Percentiles rank a stretch among this genome's conserved stretches.
Evolutionary conservation across 2,113 vertebrate genomes (phyloP).

Genomic region (Morone chrysops): DNA sequence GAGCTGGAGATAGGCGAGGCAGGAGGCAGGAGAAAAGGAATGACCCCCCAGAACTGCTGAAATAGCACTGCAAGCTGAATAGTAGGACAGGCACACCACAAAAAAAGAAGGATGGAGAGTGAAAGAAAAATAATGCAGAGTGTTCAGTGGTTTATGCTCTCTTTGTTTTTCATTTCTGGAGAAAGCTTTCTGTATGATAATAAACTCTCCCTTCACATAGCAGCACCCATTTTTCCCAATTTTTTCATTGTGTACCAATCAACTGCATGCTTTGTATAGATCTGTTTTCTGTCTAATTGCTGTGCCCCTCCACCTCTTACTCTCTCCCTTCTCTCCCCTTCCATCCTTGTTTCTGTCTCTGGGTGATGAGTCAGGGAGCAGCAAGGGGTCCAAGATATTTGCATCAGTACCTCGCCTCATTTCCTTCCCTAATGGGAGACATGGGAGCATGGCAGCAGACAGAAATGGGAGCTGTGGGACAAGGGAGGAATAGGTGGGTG

Average conservation of each 20-base stretch:
- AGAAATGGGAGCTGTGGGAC: conserved; percentile 39
- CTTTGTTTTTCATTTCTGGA: conserved; percentile 25
- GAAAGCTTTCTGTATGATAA: conserved; percentile 48
- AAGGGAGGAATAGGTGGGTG: conserved; percentile 12
- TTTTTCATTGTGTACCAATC: conserved; percentile 27
- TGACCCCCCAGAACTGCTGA: conserved; percentile 60
- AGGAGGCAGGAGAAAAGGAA: conserved; percentile 51
- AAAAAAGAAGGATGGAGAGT: conserved; percentile 35
- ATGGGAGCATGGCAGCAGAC: conserved; percentile 49
- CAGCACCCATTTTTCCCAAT: neutral
- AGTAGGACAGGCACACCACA: conserved; percentile 40
- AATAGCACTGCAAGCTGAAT: conserved; percentile 56
- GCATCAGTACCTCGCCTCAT: conserved; percentile 69
- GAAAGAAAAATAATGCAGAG: conserved; percentile 30
- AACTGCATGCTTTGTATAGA: conserved; percentile 14
- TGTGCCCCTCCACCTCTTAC: conserved; percentile 19
- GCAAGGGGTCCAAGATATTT: conserved; percentile 68
- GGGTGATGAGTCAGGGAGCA: conserved; percentile 72
- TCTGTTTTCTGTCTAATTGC: conserved; percentile 38
- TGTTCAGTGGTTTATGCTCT: conserved; percentile 28
- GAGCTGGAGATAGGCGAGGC: conserved; percentile 25
- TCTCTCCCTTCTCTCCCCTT: conserved; percentile 11
- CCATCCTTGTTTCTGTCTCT: conserved; percentile 50
- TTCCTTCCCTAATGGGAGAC: conserved; percentile 75
- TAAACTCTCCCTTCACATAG: conserved; percentile 30